Evolutionary conservation across 2,888 invertebrate species (phyloP), one percentile per base, ranked within the genome.

Genomic region (Sesia bembeciformis): DNA sequence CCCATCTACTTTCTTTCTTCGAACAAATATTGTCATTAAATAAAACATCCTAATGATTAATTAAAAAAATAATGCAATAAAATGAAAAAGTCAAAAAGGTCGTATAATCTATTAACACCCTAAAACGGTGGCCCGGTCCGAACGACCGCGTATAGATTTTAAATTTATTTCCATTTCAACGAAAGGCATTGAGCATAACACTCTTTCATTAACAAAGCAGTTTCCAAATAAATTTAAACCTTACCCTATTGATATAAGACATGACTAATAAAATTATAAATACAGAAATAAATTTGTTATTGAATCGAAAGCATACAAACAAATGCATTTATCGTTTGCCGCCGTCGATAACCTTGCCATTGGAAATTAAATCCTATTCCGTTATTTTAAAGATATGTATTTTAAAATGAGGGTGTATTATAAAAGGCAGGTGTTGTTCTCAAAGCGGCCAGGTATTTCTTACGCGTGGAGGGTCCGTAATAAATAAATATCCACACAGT

Each of bases 401-500:
- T 38, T 50, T 50, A 43, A 49, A 53, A 51, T 8, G 41, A 52
- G 7, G 46, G 41, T 49, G 54, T 5, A 50, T 56, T 49, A 55
- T 56, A 23, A 23, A 23, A 23, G 23, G 23, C 23, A 23, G 60
- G 60, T 62, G 60, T 62, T 58, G 53, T 59, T 43, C 59, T 62
- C 4, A 52, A n/a, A 5, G 8, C 62, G 60, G 60, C 62, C 74
- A 78, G 78, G 80, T 81, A 82, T 82, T 76, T 72, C 68, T 78
- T 75, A 75, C 69, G 62, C 78, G 84, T 64, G 81, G 84, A 77
- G 82, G 87, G 88, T 85, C 87, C 62, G 72, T 68, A 77, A 87
- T 88, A 89, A 86, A 87, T 88, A 84, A 87, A 81, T 84, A 85
- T 82, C 81, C 75, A 80, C 75, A 67, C 72, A 64, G 72, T 73